Base-by-base conservation (phyloP, 2,113 vertebrate genomes). In the Physeter macrocephalus region DNA sequence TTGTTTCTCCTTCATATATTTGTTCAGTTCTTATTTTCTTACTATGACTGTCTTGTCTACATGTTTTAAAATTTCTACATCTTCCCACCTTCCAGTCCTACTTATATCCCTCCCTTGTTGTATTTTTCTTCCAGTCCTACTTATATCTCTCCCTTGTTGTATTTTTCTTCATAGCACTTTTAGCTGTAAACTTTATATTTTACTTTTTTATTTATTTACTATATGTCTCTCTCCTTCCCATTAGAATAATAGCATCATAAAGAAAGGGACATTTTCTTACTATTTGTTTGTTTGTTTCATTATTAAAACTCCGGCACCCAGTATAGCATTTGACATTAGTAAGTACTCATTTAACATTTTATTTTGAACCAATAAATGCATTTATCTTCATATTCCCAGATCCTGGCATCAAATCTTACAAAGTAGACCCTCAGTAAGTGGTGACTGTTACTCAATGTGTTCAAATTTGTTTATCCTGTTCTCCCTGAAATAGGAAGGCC, bases 61-160 rank as follows among this genome's bases (percentile, higher is more conserved):
- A 15, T 4, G 29, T 75, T 34, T n/a, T 13, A 57, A n/a, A 27
- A 29, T 46, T 49, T 84, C 17, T 88, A 12, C 0, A 36, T 87
- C 39, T 27, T 2, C 2, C 6, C 6, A 57, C 0, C 8, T 72
- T 21, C 2, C 52, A 54, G 15, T 49, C 18, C 15, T 57, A 46
- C 13, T 49, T 29, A 46, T 17, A 39, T 21, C 8, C 20, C 2
- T 87, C n/a, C 5, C 6, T 9, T 54, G 1, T 9, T 54, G 1
- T 34, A 59, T 61, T 72, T 66, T 89, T 71, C 20, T 57, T 29
- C 46, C 52, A 52, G 15, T 49, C 18, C n/a, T 54, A 46, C 13
- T 49, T 20, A 46, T 17, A 39, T 21, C 10, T 12, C 4, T 87
- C n/a, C 5, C 5, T 9, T 54, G 23, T 7, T 66, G 1, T 34